Evolutionary conservation across 2,888 invertebrate genomes (phyloP), one percentile per base, ranked within the genome.

Genomic region (Conistra vaccinii): DNA sequence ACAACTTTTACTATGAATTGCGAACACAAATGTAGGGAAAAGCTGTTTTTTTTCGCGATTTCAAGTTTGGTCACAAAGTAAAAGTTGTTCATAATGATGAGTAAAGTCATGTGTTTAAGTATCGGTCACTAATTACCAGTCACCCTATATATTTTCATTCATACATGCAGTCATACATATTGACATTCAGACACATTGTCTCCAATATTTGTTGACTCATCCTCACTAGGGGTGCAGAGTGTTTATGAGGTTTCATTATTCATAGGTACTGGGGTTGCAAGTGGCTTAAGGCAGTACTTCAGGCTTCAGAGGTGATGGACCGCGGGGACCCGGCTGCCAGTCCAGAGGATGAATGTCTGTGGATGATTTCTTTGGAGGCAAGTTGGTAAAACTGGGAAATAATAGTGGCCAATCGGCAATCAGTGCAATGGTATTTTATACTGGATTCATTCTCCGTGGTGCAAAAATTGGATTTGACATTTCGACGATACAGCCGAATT

Each of bases 191-290:
- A 45, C 29, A 26, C 32, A 80, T 75, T 63, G 63, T 58, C 53
- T 69, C 12, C 48, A 58, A 61, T 58, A 62, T 61, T 55, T 73
- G 76, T 81, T 74, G 70, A 78, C 80, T 78, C 75, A 73, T 77
- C 83, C 68, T 68, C 75, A 66, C 69, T 42, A 69, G 72, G 83
- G 76, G 78, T 62, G 79, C 69, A 32, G 70, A 92, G 92, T 92
- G 92, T 92, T 92, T 91, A 92, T 92, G 92, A 87, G 92, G 88
- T 92, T 92, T 92, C 85, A 86, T 92, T 92, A 92, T 92, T 92
- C 91, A 92, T 91, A 26, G 39, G 20, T 10, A 80, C 68, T 77
- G 77, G 79, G 85, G 89, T 87, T 81, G 70, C 10, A 76, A 80
- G 83, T 78, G 82, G 81, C 82, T 82, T 84, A 74, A 80, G 86